These are phyloP conservation scores for Sphyrna mokarran DNA, from an alignment of 2,113 vertebrate species.

Conservation along the genomic window DNA sequence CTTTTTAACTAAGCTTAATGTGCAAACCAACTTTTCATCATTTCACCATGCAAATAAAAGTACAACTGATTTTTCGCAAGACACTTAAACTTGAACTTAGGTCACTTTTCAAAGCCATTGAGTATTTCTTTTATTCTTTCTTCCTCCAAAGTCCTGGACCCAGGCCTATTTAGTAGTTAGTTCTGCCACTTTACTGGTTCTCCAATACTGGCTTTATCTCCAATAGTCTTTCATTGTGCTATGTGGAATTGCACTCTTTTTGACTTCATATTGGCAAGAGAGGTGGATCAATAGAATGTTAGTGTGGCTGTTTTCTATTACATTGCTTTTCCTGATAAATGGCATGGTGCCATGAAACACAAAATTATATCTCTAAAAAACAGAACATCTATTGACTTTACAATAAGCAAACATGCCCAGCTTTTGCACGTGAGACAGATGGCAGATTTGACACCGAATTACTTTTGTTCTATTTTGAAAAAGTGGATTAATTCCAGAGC, in stretches of 20 bases:
- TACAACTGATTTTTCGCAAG: background rate
- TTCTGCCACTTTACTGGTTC: background rate
- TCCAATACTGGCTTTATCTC: background rate
- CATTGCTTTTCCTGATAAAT: background rate
- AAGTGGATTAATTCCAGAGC: background rate
- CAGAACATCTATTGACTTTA: background rate
- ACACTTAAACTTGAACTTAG: background rate
- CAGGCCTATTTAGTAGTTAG: background rate
- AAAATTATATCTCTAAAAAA: background rate
- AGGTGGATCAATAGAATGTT: background rate
- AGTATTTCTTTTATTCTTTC: background rate
- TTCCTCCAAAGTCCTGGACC: background rate
- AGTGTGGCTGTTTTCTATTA: background rate
- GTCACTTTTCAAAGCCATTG: background rate
- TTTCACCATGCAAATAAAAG: background rate
- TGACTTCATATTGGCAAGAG: background rate
- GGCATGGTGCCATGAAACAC: background rate
- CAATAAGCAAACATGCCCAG: background rate
- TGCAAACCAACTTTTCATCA: background rate
- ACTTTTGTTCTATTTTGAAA: background rate
- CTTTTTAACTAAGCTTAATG: background rate
- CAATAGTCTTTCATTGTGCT: background rate
- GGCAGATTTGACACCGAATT: background rate
- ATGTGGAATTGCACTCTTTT: background rate
- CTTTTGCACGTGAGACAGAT: background rate